Evolutionary conservation across 2,797 vertebrate species (phyloP), one percentile per base, ranked within the genome.

Genomic region (Falco biarmicus): DNA sequence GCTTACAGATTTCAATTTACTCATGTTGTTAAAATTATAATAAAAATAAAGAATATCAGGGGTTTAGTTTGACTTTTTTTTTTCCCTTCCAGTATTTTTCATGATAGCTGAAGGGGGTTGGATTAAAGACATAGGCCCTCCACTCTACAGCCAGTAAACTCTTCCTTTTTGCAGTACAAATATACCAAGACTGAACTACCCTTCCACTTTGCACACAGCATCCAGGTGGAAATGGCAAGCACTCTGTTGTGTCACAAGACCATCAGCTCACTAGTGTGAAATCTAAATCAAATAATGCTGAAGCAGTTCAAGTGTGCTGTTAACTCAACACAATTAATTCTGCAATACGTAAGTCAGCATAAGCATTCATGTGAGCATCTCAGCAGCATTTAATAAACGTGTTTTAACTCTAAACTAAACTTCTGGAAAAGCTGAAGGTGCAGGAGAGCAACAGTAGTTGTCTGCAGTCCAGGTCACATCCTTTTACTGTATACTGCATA

Each of bases 1-100:
- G 97, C 93, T 97, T 95, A 96, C 84, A 88, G 81, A 87, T 95
- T 97, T 89, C 90, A 84, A 89, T 92, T 94, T 89, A 91, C 76
- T 95, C 80, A 89, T 56, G 73, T 93, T 95, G 80, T 93, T 96
- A 93, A 95, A 92, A 95, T 96, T 81, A 85, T 80, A 86, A 86
- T 74, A 92, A 83, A 94, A 89, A 82, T 91, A 71, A 89, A 73
- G 61, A 95, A 32, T 78, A 90, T 71, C 89, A 79, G 7, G 77
- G 24, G 34, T 48, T 76, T 80, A 15, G 59, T 87, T 70, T 86
- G 88, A 69, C 39, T 81, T 92, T 86, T 88, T 86, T 88, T 89
- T 78, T 87, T 65, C 70, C 53, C 51, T 76, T 84, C 26, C 37
- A 39, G 3, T 66, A 79, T 83, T 87, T 94, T 79, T 75, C 17